phyloP scores from a whole-genome alignment of 2,888 invertebrate species.

The Amphipyra berbera region DNA sequence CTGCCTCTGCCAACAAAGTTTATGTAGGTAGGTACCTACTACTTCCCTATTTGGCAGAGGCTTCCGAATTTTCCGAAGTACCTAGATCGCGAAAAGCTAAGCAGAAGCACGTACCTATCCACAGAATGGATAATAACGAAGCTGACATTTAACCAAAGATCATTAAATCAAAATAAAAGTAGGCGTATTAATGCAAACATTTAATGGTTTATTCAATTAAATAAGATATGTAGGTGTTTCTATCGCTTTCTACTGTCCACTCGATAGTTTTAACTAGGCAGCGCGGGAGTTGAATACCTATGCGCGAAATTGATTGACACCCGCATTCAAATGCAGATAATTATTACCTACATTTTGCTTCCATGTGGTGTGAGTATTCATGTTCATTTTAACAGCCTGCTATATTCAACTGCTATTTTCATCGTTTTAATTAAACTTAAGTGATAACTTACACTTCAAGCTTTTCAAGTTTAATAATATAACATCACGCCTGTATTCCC shows the following conservation, averaged over 20 bases:
- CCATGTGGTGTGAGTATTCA: neutral
- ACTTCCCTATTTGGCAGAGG: too few relatives aligned
- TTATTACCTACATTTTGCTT: slow-evolving; percentile 36
- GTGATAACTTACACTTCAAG: neutral
- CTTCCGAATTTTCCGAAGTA: too few relatives aligned
- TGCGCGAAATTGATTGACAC: slow-evolving; percentile 57
- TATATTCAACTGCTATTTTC: slow-evolving; percentile 5
- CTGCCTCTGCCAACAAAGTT: too few relatives aligned
- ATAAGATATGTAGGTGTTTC: slow-evolving; percentile 22
- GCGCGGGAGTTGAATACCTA: slow-evolving; percentile 27
- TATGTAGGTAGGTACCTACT: too few relatives aligned
- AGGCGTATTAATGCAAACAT: neutral
- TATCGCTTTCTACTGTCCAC: slow-evolving; percentile 49
- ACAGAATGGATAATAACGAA: too few relatives aligned
- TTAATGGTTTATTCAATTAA: slow-evolving; percentile 25
- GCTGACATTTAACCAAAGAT: neutral
- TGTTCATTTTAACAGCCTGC: slow-evolving; percentile 11
- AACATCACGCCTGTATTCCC: too few relatives aligned
- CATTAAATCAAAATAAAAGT: neutral
- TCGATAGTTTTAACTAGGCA: slow-evolving; percentile 31
- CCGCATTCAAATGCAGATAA: slow-evolving; percentile 40
- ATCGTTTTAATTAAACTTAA: slow-evolving; percentile 21
- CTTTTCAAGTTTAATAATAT: neutral
- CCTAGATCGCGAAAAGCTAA: too few relatives aligned
- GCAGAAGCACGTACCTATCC: too few relatives aligned